A percentile compares a stretch with the other conserved stretches of the same genome.
phyloP scores from a whole-genome alignment of 2,888 invertebrate genomes.

The Andrena trimmerana region DNA sequence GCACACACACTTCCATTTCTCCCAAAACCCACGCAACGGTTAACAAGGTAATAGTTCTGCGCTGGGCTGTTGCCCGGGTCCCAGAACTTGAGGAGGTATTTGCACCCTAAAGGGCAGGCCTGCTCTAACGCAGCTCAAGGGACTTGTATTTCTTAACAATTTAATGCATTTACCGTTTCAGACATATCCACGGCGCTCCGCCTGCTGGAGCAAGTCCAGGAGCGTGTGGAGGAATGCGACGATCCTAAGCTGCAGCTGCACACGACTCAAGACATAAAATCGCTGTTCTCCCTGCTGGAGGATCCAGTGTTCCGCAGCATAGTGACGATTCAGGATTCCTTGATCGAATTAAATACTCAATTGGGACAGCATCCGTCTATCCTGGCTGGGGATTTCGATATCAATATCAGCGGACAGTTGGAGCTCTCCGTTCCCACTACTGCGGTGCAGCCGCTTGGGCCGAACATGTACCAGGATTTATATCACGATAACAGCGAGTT shows the following conservation, averaged over 20 bases:
- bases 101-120: too few relatives aligned
- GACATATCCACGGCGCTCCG: slow-evolving; percentile 96
- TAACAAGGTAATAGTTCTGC: too few relatives aligned
- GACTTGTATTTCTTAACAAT: background rate
- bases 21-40: too few relatives aligned
- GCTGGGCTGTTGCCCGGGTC: too few relatives aligned
- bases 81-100: too few relatives aligned
- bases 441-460: slow-evolving; percentile 79
- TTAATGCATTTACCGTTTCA: slow-evolving; percentile 72
- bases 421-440: slow-evolving; percentile 82
- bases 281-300: slow-evolving; percentile 93
- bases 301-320: slow-evolving; percentile 97
- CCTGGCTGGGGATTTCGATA: slow-evolving; percentile 96
- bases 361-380: slow-evolving; percentile 96
- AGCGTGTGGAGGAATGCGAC: slow-evolving; percentile 93
- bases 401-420: slow-evolving; percentile 90
- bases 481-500: slow-evolving; percentile 86
- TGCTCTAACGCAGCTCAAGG: background rate
- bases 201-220: slow-evolving; percentile 94
- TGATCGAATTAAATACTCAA: slow-evolving; percentile 94
- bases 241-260: slow-evolving; percentile 92
- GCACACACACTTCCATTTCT: too few relatives aligned
- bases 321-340: slow-evolving; percentile 95
- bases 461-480: slow-evolving; percentile 81
- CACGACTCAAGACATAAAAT: slow-evolving; percentile 92